Conservation (phyloP, 2,888 invertebrate species). For the Stegana nigrithorax region DNA sequence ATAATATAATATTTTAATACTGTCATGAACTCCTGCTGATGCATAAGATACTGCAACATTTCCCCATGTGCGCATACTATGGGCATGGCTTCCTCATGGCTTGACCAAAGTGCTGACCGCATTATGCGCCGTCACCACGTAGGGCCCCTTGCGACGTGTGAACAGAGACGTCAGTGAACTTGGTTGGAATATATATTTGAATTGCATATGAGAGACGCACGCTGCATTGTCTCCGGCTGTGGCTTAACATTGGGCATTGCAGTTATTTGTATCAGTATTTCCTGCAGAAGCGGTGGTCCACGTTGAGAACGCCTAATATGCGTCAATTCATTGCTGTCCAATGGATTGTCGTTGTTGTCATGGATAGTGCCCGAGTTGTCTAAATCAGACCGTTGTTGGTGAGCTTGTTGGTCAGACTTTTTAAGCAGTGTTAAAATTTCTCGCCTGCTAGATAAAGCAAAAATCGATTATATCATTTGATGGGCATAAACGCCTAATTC, state of each 20-base stretch:
- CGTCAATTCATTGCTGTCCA: constrained; percentile 39
- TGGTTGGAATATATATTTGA: too few relatives aligned
- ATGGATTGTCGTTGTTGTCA: constrained; percentile 16
- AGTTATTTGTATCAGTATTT: constrained; percentile 78
- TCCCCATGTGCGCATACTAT: constrained; percentile 84
- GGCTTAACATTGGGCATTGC: constrained; percentile 60
- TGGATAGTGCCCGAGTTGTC: constrained; percentile 35
- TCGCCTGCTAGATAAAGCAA: constrained; percentile 56
- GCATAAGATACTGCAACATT: constrained; percentile 81
- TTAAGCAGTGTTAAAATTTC: constrained; percentile 65
- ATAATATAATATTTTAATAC: constrained; percentile 79
- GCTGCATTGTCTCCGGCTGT: constrained; percentile 60
- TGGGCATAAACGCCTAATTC: neutral
- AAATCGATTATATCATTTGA: neutral
- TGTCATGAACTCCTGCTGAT: constrained; percentile 76
- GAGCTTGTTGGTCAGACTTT: constrained; percentile 54
- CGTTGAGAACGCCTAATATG: constrained; percentile 70
- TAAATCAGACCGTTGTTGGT: constrained; percentile 50
- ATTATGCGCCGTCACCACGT: constrained; percentile 71
- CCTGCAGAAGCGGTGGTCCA: constrained; percentile 77
- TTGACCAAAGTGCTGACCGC: constrained; percentile 73
- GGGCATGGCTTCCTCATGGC: constrained; percentile 83
- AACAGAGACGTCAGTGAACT: constrained; percentile 58
- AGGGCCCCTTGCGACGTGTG: constrained; percentile 70
- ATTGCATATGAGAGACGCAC: constrained; percentile 62